These are phyloP conservation scores for Teleopsis dalmanni DNA, from an alignment of 1,140 invertebrate species.

Conservation along the genomic window DNA sequence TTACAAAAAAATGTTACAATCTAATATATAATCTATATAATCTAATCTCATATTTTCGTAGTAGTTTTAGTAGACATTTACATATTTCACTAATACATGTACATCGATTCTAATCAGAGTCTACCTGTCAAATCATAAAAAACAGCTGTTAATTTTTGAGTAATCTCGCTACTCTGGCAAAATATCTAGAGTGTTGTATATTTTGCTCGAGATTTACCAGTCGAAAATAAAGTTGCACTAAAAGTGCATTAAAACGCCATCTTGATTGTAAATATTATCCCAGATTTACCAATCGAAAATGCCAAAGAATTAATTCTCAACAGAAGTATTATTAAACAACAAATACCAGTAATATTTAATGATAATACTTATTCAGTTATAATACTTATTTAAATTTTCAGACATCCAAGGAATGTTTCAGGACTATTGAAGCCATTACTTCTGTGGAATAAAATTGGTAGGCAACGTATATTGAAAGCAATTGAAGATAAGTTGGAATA, in stretches of 20 bases:
- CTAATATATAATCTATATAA: too few relatives aligned
- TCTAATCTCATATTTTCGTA: too few relatives aligned
- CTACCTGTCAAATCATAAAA: too few relatives aligned
- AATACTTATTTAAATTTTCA: slow-evolving; percentile 12
- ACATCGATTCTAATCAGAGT: too few relatives aligned
- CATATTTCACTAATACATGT: too few relatives aligned
- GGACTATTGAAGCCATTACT: slow-evolving; percentile 33
- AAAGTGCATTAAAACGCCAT: background rate
- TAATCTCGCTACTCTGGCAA: too few relatives aligned
- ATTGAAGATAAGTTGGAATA: slow-evolving; percentile 38
- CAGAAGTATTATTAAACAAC: background rate
- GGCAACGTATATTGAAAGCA: slow-evolving; percentile 36
- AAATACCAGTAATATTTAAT: background rate
- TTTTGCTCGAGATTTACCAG: too few relatives aligned
- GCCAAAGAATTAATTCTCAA: background rate
- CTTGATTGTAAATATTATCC: background rate
- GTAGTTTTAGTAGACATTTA: too few relatives aligned
- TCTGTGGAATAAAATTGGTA: slow-evolving; percentile 43
- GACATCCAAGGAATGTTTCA: slow-evolving; percentile 30
- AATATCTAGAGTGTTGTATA: too few relatives aligned
- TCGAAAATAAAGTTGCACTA: background rate
- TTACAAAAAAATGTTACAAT: too few relatives aligned
- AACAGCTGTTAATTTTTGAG: too few relatives aligned
- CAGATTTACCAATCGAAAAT: background rate
- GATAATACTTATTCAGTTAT: background rate